phyloP scores from a whole-genome alignment of 1,140 invertebrate genomes.

The Dufourea novaeangliae region DNA sequence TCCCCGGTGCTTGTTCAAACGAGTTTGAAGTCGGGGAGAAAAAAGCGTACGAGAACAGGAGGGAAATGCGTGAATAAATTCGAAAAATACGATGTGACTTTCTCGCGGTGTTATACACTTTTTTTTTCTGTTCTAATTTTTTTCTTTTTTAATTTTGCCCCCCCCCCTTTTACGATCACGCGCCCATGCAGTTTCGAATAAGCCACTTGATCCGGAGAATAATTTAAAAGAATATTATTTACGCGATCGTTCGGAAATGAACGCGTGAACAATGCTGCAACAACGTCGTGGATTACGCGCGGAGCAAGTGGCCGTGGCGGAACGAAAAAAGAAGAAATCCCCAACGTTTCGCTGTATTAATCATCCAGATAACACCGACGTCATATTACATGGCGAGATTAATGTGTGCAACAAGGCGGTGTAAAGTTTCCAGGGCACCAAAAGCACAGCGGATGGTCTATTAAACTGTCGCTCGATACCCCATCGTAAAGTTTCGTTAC shows the following conservation, averaged over 20 bases:
- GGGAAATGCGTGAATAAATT: background rate
- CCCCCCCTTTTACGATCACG: background rate
- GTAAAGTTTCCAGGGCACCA: constrained; percentile 8
- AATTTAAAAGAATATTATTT: constrained; percentile 25
- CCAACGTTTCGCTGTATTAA: constrained; percentile 37
- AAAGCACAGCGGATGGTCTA: constrained; percentile 1
- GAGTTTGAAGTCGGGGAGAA: background rate
- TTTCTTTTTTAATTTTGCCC: background rate
- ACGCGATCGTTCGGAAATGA: background rate
- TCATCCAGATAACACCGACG: constrained; percentile 45
- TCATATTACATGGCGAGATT: constrained; percentile 45
- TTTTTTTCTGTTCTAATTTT: background rate
- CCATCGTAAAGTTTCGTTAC: background rate
- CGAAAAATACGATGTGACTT: background rate
- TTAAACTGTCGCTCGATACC: constrained; percentile 3
- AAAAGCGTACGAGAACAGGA: background rate
- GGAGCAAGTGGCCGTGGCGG: background rate
- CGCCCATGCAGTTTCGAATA: background rate
- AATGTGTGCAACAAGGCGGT: constrained; percentile 31
- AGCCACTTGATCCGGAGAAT: background rate
- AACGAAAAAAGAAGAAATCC: constrained; percentile 11
- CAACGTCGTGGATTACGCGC: background rate
- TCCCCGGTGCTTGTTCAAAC: background rate
- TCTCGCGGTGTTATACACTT: background rate
- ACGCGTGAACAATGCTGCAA: background rate